Evolutionary conservation across 2,888 invertebrate species (phyloP), one percentile per base, ranked within the genome.

Genomic region (Drosophila cognata): DNA sequence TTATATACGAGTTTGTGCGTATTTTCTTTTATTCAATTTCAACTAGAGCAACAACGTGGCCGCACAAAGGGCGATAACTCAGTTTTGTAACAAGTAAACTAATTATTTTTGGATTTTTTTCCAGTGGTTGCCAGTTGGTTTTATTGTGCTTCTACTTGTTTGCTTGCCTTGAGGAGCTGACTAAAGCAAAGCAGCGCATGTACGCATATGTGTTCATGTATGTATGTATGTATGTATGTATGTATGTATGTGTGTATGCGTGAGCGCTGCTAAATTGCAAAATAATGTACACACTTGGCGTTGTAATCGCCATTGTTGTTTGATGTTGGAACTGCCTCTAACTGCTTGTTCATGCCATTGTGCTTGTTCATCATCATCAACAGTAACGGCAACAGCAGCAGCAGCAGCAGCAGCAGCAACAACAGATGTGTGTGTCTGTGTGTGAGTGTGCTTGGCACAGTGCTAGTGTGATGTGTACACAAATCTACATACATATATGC

Each of bases 71-170:
- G 67, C 79, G 78, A 84, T 87, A 88, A 90, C 88, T 90, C 82
- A 84, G 85, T 90, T 87, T 88, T 70, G 74, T 85, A 85, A 85
- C 89, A 89, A 90, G 91, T 90, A 89, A 89, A 89, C 90, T 89
- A 90, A 89, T 88, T 89, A 89, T 89, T 89, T 89, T 84, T 87
- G 71, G 76, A 85, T 80, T 81, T 81, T 81, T 71, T 60, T 53
- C 35, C 75, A 63, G 60, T 78, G 71, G 71, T 71, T 66, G 68
- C 33, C 65, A 58, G 51, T 62, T 72, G 75, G 51, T 76, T 48
- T 74, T 71, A 57, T 65, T 82, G 57, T 46, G 61, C 56, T 74
- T 64, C 51, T 51, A 57, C 38, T 53, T 79, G 61, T 77, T 77
- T 72, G 57, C 64, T 78, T 61, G 78, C 74, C 78, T 83, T 85